Base-by-base conservation (phyloP, 2,797 vertebrate species). In the Bovichtus diacanthus region DNA sequence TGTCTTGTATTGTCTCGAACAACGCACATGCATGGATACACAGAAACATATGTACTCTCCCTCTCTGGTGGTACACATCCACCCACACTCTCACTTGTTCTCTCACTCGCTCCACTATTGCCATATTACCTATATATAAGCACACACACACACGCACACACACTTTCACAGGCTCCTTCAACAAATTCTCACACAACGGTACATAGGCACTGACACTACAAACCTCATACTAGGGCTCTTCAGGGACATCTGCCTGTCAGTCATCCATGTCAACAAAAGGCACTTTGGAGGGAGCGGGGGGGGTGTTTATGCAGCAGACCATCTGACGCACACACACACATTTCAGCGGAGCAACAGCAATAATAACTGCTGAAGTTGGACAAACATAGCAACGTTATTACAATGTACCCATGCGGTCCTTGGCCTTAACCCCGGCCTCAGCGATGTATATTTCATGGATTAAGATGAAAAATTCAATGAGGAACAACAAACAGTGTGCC, bases 381-480 rank as follows among this genome's bases (percentile, higher is more conserved):
- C 88, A 91, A 93, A 90, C 87, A 80, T 59, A 50, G 80, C 29
- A 38, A 44, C 86, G 85, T 92, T 85, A 91, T 88, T 80, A 75
- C 74, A 86, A 71, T 46, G 44, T 56, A 50, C 62, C 80, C 74
- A 61, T 64, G 64, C 80, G 82, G 75, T 70, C 80, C 13, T 36
- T 59, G 78, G 78, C 89, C 74, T 75, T 23, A 55, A 84, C 65
- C 87, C 71, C 19, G 51, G 78, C 81, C 73, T 64, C 39, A 1
- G 62, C 25, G 0, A 92, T 93, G 78, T 90, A 89, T 91, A 90
- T 93, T 94, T 93, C 77, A 93, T 89, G 78, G 81, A 86, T 86
- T 82, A 80, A 53, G 74, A 93, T 92, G 83, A 93, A 92, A 93
- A 93, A 93, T 93, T 88, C 86, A 92, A 87, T 86, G 83, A 88